Evolutionary conservation across 2,113 vertebrate species (phyloP).

Genomic region (Leucosticte australis): DNA sequence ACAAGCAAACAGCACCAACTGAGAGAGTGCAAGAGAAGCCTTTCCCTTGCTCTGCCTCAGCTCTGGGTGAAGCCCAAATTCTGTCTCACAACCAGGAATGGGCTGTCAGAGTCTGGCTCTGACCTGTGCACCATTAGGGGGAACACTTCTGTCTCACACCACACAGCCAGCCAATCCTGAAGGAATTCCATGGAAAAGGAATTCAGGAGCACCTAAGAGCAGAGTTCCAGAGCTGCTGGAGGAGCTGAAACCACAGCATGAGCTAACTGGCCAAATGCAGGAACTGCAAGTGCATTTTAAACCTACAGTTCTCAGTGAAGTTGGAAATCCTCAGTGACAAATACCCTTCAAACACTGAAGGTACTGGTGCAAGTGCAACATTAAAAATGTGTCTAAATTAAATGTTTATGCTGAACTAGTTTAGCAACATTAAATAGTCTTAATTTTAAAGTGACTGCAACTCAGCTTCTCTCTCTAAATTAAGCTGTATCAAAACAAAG

Average conservation of each 20-base stretch:
- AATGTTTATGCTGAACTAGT: neutral
- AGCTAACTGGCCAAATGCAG: neutral
- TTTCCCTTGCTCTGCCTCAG: neutral
- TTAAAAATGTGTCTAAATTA: neutral
- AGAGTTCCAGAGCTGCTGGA: neutral
- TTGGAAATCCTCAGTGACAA: neutral
- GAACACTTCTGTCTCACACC: neutral
- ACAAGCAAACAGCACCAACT: neutral
- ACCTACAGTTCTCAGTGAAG: neutral
- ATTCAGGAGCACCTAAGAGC: neutral
- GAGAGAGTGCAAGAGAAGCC: neutral
- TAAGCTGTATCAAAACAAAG: neutral
- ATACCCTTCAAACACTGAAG: neutral
- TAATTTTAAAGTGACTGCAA: neutral
- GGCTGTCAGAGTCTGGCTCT: neutral
- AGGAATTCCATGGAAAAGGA: neutral
- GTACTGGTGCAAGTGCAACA: neutral
- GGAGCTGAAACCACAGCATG: neutral
- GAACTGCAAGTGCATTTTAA: neutral
- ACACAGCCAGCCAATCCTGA: neutral
- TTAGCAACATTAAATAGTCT: neutral
- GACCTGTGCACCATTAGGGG: neutral
- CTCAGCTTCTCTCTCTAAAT: neutral
- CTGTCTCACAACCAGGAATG: neutral
- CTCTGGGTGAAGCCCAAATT: neutral